A percentile compares a stretch with the other conserved stretches of the same genome.
These are phyloP conservation scores for Calcarius lapponicus DNA, from an alignment of 2,797 vertebrate species.

Conservation along the genomic window DNA sequence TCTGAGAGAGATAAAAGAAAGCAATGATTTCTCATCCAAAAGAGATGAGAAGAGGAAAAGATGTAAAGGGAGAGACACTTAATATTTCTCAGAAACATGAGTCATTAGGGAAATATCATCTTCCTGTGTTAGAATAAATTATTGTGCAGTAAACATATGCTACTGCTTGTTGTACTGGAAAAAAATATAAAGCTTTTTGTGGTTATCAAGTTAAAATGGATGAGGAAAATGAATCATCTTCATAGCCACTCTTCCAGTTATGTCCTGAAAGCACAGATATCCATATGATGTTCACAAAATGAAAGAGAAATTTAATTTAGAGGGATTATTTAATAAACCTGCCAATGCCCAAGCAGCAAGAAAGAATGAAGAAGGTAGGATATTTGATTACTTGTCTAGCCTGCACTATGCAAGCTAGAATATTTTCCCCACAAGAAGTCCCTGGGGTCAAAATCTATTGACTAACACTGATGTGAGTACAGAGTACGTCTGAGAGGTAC, in stretches of 20 bases:
- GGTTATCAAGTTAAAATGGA: constrained; percentile 5
- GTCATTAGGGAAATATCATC: neutral
- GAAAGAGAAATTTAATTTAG: constrained; percentile 33
- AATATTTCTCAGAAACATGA: neutral
- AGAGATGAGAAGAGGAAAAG: neutral
- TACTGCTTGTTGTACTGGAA: neutral
- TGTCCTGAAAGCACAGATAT: constrained; percentile 1
- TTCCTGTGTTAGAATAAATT: constrained; percentile 24
- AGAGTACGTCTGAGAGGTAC: neutral
- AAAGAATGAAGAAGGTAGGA: neutral
- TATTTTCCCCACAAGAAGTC: neutral
- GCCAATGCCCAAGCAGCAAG: neutral
- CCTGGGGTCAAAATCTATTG: neutral
- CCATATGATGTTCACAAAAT: neutral
- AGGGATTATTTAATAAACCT: constrained; percentile 10
- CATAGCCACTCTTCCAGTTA: neutral
- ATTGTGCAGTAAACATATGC: constrained; percentile 1
- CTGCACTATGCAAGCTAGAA: neutral
- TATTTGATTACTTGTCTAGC: constrained; percentile 18
- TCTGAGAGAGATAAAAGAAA: constrained; percentile 28
- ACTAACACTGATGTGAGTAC: neutral
- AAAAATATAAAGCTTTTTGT: constrained; percentile 19
- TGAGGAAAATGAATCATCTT: neutral
- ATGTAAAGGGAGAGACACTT: neutral
- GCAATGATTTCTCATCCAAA: neutral